Percentiles rank a stretch among this genome's conserved stretches.
These are phyloP conservation scores for Physocephala rufipes DNA, from an alignment of 2,888 invertebrate species.

Conservation along the genomic window DNA sequence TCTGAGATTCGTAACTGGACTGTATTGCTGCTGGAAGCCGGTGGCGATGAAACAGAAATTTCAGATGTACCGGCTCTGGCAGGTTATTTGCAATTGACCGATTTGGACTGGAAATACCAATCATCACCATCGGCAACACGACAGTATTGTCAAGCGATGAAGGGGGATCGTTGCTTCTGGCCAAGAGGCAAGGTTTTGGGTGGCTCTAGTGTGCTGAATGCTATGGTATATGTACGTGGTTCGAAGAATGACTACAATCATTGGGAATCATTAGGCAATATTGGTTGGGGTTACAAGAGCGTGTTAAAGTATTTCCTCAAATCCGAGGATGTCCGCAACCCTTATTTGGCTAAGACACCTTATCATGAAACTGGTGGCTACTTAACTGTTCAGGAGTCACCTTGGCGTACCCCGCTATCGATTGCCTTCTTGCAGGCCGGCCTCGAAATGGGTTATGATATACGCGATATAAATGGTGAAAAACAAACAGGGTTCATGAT, in stretches of 20 bases:
- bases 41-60: slow-evolving; percentile 88
- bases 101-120: slow-evolving; percentile 92
- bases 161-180: slow-evolving; percentile 89
- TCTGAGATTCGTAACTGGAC: slow-evolving; percentile 85
- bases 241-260: slow-evolving; percentile 86
- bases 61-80: slow-evolving; percentile 87
- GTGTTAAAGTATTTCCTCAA: slow-evolving; percentile 86
- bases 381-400: slow-evolving; percentile 83
- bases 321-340: slow-evolving; percentile 88
- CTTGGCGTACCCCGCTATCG: slow-evolving; percentile 83
- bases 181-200: slow-evolving; percentile 91
- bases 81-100: slow-evolving; percentile 84
- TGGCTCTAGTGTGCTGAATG: slow-evolving; percentile 87
- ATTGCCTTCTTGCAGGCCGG: slow-evolving; percentile 86
- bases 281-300: slow-evolving; percentile 86
- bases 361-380: slow-evolving; percentile 84
- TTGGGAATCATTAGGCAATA: slow-evolving; percentile 85
- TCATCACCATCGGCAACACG: slow-evolving; percentile 81
- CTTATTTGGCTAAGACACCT: slow-evolving; percentile 77
- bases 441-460: slow-evolving; percentile 81
- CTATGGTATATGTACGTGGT: slow-evolving; percentile 92
- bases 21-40: slow-evolving; percentile 84
- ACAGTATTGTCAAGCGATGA: slow-evolving; percentile 88
- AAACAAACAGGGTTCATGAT: slow-evolving; percentile 88
- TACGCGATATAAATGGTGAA: slow-evolving; percentile 83